Conservation (phyloP, 2,888 invertebrate species). For the Aphidoletes aphidimyza region DNA sequence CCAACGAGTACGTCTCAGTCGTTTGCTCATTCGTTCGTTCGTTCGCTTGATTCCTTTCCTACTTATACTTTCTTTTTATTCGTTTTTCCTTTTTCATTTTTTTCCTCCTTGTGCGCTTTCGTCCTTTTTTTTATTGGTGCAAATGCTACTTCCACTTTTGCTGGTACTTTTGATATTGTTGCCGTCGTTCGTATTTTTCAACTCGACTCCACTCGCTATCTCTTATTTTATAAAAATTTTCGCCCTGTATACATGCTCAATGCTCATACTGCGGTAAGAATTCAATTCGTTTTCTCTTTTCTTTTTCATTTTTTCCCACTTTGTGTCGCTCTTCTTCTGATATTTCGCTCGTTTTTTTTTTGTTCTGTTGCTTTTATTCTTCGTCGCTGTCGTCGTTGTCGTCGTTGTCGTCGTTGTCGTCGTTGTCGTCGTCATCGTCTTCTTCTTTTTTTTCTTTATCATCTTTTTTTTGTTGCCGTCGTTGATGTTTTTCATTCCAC, state of each 20-base stretch:
- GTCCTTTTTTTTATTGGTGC: neutral
- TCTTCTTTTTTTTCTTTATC: neutral
- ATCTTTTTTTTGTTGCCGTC: neutral
- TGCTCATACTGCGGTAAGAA: slow-evolving; percentile 46
- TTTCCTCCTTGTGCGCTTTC: neutral
- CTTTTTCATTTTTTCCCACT: neutral
- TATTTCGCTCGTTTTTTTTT: neutral
- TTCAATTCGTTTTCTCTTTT: slow-evolving; percentile 17
- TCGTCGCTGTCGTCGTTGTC: neutral
- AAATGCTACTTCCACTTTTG: slow-evolving; percentile 34
- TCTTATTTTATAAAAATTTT: slow-evolving; percentile 44
- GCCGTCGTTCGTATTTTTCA: slow-evolving; percentile 32
- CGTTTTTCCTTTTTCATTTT: neutral
- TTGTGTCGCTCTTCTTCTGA: slow-evolving; percentile 27
- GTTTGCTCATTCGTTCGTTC: neutral
- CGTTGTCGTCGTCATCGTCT: neutral
- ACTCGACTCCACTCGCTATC: too few relatives aligned
- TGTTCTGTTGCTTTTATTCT: neutral
- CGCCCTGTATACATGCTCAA: slow-evolving; percentile 6
- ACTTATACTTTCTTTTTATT: neutral
- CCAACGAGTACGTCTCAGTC: too few relatives aligned
- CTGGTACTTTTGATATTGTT: slow-evolving; percentile 30
- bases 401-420: neutral
- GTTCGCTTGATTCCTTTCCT: neutral
- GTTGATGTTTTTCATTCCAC: neutral